Conservation (phyloP, 2,113 vertebrate genomes). For the Buteo buteo region DNA sequence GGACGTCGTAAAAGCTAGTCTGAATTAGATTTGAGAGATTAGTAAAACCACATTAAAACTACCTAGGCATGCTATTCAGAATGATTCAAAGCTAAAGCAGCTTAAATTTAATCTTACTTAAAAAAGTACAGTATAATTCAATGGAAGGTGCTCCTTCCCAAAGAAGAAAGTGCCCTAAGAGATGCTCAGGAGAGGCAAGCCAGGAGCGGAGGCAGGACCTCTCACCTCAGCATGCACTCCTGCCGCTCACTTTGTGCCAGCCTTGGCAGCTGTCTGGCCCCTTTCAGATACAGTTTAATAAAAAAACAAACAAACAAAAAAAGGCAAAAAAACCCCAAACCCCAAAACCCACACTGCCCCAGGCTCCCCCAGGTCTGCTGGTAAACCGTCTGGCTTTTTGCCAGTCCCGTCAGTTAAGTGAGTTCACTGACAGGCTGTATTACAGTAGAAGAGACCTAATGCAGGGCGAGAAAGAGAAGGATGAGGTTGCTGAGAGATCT, state of each 20-base stretch:
- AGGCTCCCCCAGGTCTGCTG: neutral
- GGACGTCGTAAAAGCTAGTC: fast-evolving
- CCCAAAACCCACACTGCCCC: neutral
- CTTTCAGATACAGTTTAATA: neutral
- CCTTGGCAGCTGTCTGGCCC: neutral
- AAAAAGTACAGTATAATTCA: neutral
- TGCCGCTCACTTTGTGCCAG: no score
- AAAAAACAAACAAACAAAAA: neutral
- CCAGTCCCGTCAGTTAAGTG: neutral
- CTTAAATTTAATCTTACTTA: neutral
- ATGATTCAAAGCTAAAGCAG: neutral
- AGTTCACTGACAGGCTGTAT: neutral
- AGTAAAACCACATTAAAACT: neutral
- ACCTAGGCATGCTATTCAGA: neutral
- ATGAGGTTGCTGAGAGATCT: neutral
- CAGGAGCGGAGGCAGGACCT: neutral
- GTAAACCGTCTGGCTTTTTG: neutral
- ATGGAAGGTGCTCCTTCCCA: neutral
- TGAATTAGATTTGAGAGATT: neutral
- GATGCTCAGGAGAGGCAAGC: neutral
- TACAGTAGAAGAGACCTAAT: neutral
- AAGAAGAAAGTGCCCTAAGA: neutral
- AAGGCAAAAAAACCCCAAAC: neutral
- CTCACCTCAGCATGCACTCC: neutral
- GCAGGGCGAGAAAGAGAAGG: neutral